Base-by-base conservation (phyloP, 2,797 vertebrate genomes). In the Lutjanus campechanus region DNA sequence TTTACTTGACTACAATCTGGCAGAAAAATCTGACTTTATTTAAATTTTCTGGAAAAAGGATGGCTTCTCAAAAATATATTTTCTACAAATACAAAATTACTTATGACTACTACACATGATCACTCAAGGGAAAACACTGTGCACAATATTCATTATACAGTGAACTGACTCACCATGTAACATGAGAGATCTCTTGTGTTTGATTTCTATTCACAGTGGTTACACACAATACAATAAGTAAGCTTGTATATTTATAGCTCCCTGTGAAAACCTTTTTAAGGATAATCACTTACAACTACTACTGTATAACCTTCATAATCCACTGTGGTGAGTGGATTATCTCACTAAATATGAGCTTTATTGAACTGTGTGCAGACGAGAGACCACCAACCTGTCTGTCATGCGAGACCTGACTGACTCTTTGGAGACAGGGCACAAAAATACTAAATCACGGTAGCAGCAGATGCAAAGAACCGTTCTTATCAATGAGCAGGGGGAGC, bases 281-380 rank as follows among this genome's bases (percentile, higher is more conserved):
- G 82, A 95, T 93, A 94, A 94, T 91, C 91, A 93, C 89, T 89
- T 85, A 93, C 90, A 95, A 93, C 91, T 89, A 95, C 89, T 92
- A 93, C 89, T 79, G 74, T 84, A 89, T 82, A 92, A 92, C 91
- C 90, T 92, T 91, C 74, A 93, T 94, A 95, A 95, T 95, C 92
- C 93, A 93, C 85, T 73, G 82, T 61, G 84, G 84, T 17, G 70
- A 90, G 74, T 86, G 92, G 93, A 95, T 94, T 95, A 95, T 94
- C 88, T 93, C 85, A 91, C 86, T 89, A 88, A 91, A 95, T 93
- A 93, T 93, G 81, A 94, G 85, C 82, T 93, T 91, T 89, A 85
- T 79, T 88, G 77, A 89, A 89, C 77, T 62, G 78, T 69, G 77
- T 73, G 77, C 64, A 71, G 68, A 77, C 15, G 17, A 79, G 46